Base-by-base conservation (phyloP, 2,797 vertebrate species). In the Microcaecilia unicolor region DNA sequence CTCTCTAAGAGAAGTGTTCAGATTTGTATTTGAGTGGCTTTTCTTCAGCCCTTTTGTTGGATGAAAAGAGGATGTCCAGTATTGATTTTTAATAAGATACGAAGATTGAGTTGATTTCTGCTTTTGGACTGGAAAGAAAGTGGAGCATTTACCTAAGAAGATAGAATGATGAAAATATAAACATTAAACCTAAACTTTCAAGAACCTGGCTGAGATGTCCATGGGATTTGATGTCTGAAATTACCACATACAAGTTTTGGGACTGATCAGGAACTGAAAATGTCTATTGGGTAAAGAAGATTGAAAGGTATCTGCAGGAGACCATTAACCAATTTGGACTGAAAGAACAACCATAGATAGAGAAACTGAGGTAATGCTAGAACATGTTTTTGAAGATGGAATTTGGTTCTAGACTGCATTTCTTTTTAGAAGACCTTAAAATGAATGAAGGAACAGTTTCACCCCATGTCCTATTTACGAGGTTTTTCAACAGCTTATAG, bases 71-170 rank as follows among this genome's bases (percentile, higher is more conserved):
- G n/a, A n/a, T n/a, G n/a, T n/a, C n/a, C n/a, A n/a, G n/a, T n/a
- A n/a, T n/a, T n/a, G n/a, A n/a, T n/a, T n/a, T n/a, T n/a, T n/a
- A n/a, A n/a, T n/a, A n/a, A n/a, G n/a, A n/a, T n/a, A n/a, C n/a
- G n/a, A n/a, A n/a, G n/a, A n/a, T n/a, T n/a, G n/a, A n/a, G n/a
- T n/a, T n/a, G n/a, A n/a, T n/a, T n/a, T n/a, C n/a, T n/a, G n/a
- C 40, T 55, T n/a, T 43, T 53, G 68, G 71, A 74, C 72, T 78
- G 28, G 34, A 68, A 73, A 55, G 64, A 63, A 75, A 61, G 37
- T 43, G 69, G 61, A 67, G 25, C 51, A 36, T 31, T n/a, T n/a
- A n/a, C n/a, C n/a, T n/a, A n/a, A n/a, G n/a, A n/a, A n/a, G n/a
- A n/a, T n/a, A n/a, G n/a, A n/a, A n/a, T n/a, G n/a, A n/a, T n/a